These are phyloP conservation scores for Pocillopora damicornis DNA, from an alignment of 64 coral and sea anemone genomes.

Conservation along the genomic window DNA sequence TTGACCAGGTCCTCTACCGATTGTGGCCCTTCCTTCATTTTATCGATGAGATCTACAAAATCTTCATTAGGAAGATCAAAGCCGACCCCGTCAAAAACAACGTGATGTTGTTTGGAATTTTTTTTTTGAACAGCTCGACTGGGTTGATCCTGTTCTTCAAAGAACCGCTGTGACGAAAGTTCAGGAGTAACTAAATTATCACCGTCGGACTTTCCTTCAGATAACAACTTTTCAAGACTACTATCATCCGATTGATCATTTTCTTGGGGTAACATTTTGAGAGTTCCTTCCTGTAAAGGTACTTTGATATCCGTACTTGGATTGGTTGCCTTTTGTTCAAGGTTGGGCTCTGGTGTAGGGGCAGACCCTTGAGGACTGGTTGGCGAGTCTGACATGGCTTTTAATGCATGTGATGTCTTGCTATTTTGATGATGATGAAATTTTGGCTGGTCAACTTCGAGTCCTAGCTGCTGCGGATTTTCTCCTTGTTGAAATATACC, in stretches of 20 bases:
- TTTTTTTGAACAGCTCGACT: conserved; percentile 17
- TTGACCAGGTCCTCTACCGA: conserved; percentile 17
- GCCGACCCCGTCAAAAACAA: conserved; percentile 54
- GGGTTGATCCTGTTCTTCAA: conserved; percentile 29
- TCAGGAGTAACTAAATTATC: not conserved
- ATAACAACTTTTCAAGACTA: conserved; percentile 16
- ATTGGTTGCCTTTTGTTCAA: not conserved
- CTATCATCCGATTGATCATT: conserved; percentile 11
- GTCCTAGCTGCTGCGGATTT: conserved; percentile 27
- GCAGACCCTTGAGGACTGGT: not conserved
- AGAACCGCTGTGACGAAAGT: conserved; percentile 33
- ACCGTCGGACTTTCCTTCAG: conserved; percentile 6
- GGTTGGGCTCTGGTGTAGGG: not conserved
- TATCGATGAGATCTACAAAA: conserved; percentile 33
- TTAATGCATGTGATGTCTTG: not conserved
- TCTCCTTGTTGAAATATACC: conserved; percentile 31
- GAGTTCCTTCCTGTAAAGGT: conserved; percentile 26
- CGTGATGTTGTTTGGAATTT: conserved; percentile 38
- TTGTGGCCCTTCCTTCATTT: conserved; percentile 25
- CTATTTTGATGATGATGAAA: not conserved
- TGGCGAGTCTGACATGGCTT: not conserved
- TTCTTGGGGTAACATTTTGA: conserved; percentile 28
- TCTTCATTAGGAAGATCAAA: conserved; percentile 61
- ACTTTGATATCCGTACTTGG: conserved; percentile 3
- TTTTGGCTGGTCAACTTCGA: conserved; percentile 21